Evolutionary conservation across 2,888 invertebrate genomes (phyloP).

Genomic region (Zygothrica quintamaculata): DNA sequence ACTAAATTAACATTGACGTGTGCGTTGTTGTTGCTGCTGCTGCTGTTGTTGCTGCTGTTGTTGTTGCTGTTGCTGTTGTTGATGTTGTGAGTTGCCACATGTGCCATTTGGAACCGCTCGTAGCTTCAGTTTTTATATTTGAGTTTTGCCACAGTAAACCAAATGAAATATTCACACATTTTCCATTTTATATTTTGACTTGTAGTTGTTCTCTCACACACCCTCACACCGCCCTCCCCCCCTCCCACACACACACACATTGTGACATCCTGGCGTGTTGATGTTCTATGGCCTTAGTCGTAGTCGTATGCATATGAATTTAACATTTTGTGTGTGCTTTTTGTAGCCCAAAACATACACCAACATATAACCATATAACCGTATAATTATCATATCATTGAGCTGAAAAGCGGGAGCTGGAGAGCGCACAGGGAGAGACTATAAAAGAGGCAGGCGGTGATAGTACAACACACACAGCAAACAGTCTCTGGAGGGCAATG

Average conservation of each 20-base stretch:
- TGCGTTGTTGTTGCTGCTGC: conserved; percentile 47
- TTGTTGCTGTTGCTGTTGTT: conserved; percentile 31
- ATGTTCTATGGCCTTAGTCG: conserved; percentile 55
- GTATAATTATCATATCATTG: conserved; percentile 75
- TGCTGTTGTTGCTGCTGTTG: conserved; percentile 23
- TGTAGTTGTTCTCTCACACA: conserved; percentile 60
- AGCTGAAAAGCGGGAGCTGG: conserved; percentile 12
- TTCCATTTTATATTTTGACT: conserved; percentile 74
- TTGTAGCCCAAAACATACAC: conserved; percentile 47
- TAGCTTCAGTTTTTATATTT: conserved; percentile 28
- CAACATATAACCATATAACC: conserved; percentile 45
- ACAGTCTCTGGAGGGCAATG: conserved; percentile 66
- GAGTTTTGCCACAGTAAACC: conserved; percentile 44
- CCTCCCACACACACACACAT: too few relatives aligned
- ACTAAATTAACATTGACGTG: conserved; percentile 83
- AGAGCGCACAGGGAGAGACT: background rate
- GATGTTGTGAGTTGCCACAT: conserved; percentile 60
- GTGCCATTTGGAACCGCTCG: conserved; percentile 51
- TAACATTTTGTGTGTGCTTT: conserved; percentile 69
- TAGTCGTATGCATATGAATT: conserved; percentile 64
- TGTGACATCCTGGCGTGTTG: conserved; percentile 40
- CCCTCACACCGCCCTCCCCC: conserved; percentile 29
- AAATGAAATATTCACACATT: conserved; percentile 78
- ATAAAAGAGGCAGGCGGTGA: conserved; percentile 1
- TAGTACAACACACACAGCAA: conserved; percentile 16